Conservation (phyloP, 2,888 invertebrate species). For the Drosophila picticornis region DNA sequence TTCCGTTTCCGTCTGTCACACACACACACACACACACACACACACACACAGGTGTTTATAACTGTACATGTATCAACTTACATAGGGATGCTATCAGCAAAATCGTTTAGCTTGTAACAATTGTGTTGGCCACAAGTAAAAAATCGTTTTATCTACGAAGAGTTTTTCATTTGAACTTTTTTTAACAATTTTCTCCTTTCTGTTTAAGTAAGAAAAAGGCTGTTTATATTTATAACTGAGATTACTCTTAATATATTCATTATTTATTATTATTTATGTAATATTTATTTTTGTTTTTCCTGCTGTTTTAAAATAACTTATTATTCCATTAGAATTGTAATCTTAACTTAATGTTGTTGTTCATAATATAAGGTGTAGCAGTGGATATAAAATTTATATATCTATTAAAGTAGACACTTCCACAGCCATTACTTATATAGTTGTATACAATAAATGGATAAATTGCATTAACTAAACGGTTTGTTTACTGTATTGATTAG, state of each 20-base stretch:
- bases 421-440: neutral
- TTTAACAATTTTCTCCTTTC: neutral
- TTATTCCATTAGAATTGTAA: neutral
- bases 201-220: neutral
- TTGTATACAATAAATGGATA: neutral
- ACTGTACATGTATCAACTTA: slow-evolving; percentile 17
- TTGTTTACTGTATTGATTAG: neutral
- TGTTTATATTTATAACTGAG: neutral
- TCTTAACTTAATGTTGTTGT: neutral
- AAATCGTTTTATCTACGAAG: neutral
- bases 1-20: slow-evolving; percentile 60
- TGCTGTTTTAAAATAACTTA: neutral
- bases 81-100: slow-evolving; percentile 6
- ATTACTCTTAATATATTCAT: neutral
- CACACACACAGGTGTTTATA: neutral
- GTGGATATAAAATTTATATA: neutral
- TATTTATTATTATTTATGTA: neutral
- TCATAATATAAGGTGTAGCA: neutral
- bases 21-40: slow-evolving; percentile 17
- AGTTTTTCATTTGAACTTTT: neutral
- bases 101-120: neutral
- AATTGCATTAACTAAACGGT: neutral
- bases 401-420: too few species aligned
- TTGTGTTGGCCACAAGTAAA: too few species aligned
- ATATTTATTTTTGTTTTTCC: neutral